Evolutionary conservation across 2,797 vertebrate species (phyloP).

Genomic region (Dendrocincla fuliginosa): DNA sequence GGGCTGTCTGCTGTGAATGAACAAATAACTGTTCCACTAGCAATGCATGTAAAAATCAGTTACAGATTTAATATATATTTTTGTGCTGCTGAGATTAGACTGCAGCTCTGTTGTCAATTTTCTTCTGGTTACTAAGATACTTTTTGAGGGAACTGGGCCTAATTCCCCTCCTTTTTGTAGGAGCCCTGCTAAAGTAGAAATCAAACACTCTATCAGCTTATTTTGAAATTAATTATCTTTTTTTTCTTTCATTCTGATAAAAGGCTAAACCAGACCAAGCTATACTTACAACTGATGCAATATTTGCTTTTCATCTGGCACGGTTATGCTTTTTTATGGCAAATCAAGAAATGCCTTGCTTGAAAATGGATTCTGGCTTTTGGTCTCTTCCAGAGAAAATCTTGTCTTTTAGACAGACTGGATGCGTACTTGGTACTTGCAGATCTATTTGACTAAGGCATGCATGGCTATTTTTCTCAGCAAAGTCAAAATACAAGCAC

Average conservation of each 20-base stretch:
- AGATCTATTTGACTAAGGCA: background rate
- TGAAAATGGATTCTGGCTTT: background rate
- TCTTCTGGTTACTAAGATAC: background rate
- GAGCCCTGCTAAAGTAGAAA: background rate
- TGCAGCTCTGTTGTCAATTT: background rate
- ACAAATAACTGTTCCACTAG: background rate
- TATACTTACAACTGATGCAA: background rate
- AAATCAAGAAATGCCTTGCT: conserved; percentile 25
- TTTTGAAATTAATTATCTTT: background rate
- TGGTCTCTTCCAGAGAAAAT: background rate
- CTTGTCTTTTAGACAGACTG: background rate
- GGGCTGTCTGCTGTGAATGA: background rate
- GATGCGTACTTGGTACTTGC: background rate
- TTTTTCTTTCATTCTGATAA: background rate
- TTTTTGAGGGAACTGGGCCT: background rate
- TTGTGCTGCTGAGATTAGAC: background rate
- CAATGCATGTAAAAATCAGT: background rate
- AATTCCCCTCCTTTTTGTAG: background rate
- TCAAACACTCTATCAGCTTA: background rate
- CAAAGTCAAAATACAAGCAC: background rate
- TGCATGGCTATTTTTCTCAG: conserved; percentile 24
- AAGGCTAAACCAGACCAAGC: background rate
- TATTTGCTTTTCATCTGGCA: background rate
- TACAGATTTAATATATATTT: background rate
- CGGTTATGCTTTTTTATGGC: background rate